Conservation (phyloP, 2,113 vertebrate genomes). For the Amazona vittata region DNA sequence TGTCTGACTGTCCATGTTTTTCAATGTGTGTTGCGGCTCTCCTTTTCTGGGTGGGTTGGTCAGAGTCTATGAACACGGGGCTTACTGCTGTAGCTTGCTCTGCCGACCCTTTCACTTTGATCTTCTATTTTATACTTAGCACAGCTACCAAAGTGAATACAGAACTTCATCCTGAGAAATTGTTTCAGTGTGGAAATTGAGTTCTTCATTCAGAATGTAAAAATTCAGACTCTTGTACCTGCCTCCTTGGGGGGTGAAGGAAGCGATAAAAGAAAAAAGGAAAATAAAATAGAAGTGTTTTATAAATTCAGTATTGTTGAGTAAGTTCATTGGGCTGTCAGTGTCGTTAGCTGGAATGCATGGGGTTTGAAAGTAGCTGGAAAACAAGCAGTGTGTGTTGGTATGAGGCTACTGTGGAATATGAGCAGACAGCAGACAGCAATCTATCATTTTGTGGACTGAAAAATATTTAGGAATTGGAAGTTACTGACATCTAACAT, state of each 20-base stretch:
- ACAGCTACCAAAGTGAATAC: not conserved
- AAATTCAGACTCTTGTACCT: not conserved
- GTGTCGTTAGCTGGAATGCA: not conserved
- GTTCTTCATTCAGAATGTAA: not conserved
- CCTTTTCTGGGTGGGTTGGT: not conserved
- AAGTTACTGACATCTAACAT: not conserved
- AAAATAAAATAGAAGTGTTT: not conserved
- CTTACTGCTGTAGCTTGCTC: not conserved
- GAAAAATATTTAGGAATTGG: not conserved
- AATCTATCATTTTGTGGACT: not conserved
- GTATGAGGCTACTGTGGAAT: not conserved
- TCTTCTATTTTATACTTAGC: not conserved
- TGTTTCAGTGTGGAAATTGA: not conserved
- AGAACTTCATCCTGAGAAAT: not conserved
- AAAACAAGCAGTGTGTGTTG: not conserved
- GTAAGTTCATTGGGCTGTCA: not conserved
- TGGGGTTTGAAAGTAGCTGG: not conserved
- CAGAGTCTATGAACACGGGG: not conserved
- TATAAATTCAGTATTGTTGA: not conserved
- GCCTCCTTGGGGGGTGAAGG: not conserved
- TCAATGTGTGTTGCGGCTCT: not conserved
- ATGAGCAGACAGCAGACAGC: rapidly evolving
- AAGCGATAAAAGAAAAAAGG: not conserved
- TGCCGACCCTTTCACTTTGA: not conserved
- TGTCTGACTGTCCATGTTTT: not conserved